Conservation (phyloP, 2,888 invertebrate species). For the Xanthorhoe spadicearia region DNA sequence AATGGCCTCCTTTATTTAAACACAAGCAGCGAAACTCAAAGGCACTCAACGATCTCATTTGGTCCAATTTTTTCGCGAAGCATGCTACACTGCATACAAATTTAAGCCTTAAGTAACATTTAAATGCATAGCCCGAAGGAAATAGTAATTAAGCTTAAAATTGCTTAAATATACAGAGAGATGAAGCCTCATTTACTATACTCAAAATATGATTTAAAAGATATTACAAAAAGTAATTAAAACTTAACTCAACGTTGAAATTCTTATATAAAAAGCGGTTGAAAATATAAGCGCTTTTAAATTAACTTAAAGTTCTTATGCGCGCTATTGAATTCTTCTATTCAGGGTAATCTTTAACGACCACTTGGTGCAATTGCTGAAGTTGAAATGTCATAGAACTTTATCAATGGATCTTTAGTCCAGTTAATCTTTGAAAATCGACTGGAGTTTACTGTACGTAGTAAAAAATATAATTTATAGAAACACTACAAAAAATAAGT, state of each 20-base stretch:
- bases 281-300: neutral
- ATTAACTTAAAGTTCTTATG: neutral
- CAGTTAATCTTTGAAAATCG: neutral
- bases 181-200: slow-evolving; percentile 26
- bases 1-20: slow-evolving; percentile 24
- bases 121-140: slow-evolving; percentile 72
- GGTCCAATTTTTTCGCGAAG: slow-evolving; percentile 32
- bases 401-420: neutral
- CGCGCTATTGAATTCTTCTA: neutral
- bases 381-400: neutral
- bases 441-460: neutral
- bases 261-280: neutral
- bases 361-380: neutral
- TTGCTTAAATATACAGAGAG: slow-evolving; percentile 33
- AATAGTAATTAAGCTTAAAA: slow-evolving; percentile 35
- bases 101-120: slow-evolving; percentile 67
- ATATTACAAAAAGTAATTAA: slow-evolving; percentile 3
- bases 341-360: neutral
- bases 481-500: no score
- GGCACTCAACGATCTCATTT: slow-evolving; percentile 29
- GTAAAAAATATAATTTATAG: no score
- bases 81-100: slow-evolving; percentile 35
- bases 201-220: slow-evolving; percentile 21
- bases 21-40: slow-evolving; percentile 24
- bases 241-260: neutral